phyloP scores from a whole-genome alignment of 2,888 invertebrate species.

The Chrysolina haemoptera region DNA sequence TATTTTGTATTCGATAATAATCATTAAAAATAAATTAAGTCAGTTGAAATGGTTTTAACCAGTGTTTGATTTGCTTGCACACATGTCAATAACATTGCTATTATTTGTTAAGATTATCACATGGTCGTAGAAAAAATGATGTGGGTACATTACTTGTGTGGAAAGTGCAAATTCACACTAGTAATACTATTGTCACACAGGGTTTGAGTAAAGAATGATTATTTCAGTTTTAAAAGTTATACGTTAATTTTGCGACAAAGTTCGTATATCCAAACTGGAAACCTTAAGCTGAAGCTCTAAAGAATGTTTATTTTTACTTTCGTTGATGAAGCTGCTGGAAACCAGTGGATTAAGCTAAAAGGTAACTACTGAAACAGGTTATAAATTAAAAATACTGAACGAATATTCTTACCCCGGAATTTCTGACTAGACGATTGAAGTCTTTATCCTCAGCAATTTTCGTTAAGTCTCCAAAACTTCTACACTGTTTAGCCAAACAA shows the following conservation, averaged over 20 bases:
- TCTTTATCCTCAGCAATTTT: slow-evolving; percentile 70
- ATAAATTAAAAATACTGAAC: slow-evolving; percentile 17
- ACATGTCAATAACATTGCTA: no score
- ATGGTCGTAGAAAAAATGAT: no score
- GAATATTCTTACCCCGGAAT: slow-evolving; percentile 57
- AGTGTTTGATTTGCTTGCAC: no score
- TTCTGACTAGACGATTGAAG: slow-evolving; percentile 61
- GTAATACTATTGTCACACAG: no score
- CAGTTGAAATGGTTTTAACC: no score
- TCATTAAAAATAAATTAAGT: no score
- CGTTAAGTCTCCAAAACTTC: slow-evolving; percentile 76
- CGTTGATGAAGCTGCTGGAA: not conserved
- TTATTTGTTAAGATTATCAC: no score
- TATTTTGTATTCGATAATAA: no score
- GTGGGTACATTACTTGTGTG: no score
- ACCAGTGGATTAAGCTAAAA: not conserved
- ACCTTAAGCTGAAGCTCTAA: slow-evolving; percentile 7
- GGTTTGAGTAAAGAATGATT: no score
- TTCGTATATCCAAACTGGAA: not conserved
- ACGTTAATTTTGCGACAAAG: not conserved
- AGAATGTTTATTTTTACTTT: not conserved
- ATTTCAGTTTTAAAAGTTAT: no score
- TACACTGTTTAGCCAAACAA: slow-evolving; percentile 69
- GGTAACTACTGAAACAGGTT: not conserved
- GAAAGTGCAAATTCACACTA: no score